Percentiles rank a stretch among this genome's conserved stretches.
These are phyloP conservation scores for Dendrophyllia cribrosa DNA, from an alignment of 64 coral and sea anemone species.

Conservation along the genomic window DNA sequence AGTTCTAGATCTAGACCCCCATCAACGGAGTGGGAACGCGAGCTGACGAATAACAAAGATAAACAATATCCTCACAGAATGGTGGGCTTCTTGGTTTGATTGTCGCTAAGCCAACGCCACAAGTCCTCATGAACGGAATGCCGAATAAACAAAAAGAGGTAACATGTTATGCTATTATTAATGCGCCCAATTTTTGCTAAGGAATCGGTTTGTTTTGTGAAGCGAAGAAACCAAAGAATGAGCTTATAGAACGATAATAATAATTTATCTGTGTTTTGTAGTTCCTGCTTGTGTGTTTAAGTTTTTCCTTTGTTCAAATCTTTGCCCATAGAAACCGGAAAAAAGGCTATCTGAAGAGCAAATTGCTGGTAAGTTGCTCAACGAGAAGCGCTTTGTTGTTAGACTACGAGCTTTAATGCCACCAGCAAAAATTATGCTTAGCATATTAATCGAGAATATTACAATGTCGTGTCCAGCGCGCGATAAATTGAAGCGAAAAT, in stretches of 20 bases:
- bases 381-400: not conserved
- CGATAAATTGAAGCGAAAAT: not conserved
- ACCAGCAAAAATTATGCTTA: not conserved
- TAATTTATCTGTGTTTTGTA: constrained; percentile 25
- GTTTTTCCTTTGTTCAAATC: constrained; percentile 6
- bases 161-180: not conserved
- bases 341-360: constrained; percentile 64
- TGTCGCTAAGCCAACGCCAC: not conserved
- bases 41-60: constrained; percentile 1
- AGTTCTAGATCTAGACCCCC: not conserved
- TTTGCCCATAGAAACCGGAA: constrained; percentile 38
- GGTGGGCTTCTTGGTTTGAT: not conserved
- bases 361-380: constrained; percentile 60
- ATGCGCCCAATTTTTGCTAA: not conserved
- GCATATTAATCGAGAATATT: constrained; percentile 11
- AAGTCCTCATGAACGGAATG: constrained; percentile 32
- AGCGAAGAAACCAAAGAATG: constrained; percentile 14
- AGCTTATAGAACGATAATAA: not conserved
- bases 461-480: not conserved
- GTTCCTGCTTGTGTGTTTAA: constrained; percentile 13
- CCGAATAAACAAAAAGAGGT: constrained; percentile 46
- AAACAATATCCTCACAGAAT: constrained; percentile 44
- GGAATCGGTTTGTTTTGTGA: not conserved
- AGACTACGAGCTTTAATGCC: not conserved
- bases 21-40: not conserved